Evolutionary conservation across 1,140 invertebrate genomes (phyloP).

Genomic region (Arctopsyche grandis): DNA sequence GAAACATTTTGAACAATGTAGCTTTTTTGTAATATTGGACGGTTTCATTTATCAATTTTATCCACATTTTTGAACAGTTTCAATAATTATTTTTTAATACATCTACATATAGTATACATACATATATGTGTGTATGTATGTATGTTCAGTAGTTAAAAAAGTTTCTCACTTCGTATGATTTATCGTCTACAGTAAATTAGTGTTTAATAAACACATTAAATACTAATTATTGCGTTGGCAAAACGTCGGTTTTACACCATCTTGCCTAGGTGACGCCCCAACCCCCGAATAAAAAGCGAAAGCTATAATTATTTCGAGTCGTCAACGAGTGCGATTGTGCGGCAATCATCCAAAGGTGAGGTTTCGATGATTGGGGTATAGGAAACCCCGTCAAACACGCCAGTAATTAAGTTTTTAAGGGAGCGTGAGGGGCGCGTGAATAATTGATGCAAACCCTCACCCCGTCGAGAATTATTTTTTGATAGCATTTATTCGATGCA

Average conservation of each 20-base stretch:
- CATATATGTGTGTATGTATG: no score
- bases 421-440: conserved; percentile 28
- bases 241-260: conserved; percentile 6
- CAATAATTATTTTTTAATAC: no score
- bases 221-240: not conserved
- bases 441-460: conserved; percentile 43
- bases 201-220: not conserved
- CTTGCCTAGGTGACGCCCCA: not conserved
- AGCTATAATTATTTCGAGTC: conserved; percentile 6
- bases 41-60: no score
- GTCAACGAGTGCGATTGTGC: not conserved
- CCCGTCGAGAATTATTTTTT: conserved; percentile 13
- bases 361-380: conserved; percentile 5
- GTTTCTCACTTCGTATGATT: no score
- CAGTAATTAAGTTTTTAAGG: conserved; percentile 50
- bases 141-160: no score
- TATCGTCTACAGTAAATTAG: no score
- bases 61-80: no score
- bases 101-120: no score
- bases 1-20: no score
- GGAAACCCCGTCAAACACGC: conserved; percentile 6
- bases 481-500: no score
- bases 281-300: not conserved
- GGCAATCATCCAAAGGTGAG: conserved; percentile 12
- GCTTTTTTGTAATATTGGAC: no score